Evolutionary conservation across 2,888 invertebrate species (phyloP).

Genomic region (Luperina testacea): DNA sequence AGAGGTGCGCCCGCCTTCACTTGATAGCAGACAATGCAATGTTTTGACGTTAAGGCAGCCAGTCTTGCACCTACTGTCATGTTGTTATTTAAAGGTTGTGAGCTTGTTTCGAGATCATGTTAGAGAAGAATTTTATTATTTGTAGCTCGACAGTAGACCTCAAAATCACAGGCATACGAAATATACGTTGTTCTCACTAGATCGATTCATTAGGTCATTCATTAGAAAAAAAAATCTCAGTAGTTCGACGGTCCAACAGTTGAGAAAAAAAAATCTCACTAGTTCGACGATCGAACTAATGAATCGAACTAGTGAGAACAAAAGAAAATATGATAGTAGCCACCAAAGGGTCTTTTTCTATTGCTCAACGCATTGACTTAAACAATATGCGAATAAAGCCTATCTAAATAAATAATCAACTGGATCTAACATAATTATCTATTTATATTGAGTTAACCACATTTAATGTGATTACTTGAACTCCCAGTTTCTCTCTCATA

Average conservation of each 20-base stretch:
- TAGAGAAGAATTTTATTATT: background rate
- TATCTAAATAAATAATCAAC: background rate
- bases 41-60: constrained; percentile 56
- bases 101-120: background rate
- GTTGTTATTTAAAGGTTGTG: constrained; percentile 38
- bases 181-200: no score
- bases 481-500: background rate
- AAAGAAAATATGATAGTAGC: no score
- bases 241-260: no score
- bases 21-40: constrained; percentile 66
- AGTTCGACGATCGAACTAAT: no score
- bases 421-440: background rate
- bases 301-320: no score
- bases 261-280: no score
- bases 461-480: background rate
- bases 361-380: background rate
- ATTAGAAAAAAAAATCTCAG: no score
- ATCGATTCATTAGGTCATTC: no score
- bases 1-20: constrained; percentile 63
- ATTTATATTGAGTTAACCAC: background rate
- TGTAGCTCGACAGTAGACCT: background rate
- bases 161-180: background rate
- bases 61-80: constrained; percentile 34
- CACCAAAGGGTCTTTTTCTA: background rate
- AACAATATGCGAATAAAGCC: background rate